These are phyloP conservation scores for Cephus pulcher DNA, from an alignment of 2,888 invertebrate genomes.

Conservation along the genomic window DNA sequence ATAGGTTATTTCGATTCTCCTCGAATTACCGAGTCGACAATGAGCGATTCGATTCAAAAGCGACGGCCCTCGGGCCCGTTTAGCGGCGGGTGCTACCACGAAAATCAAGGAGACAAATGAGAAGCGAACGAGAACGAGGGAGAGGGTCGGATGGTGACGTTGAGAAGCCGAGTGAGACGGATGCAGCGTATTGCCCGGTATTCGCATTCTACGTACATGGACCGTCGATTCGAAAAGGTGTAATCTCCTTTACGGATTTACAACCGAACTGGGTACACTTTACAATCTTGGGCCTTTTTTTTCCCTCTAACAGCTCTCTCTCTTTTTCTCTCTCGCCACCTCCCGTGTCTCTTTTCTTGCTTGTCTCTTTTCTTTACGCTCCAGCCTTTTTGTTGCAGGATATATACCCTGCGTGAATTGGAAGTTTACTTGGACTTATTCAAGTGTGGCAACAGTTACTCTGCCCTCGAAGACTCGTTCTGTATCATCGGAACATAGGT, in stretches of 20 bases:
- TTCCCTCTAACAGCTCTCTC: slow-evolving; percentile 3
- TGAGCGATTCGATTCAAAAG: slow-evolving; percentile 59
- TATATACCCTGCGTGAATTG: slow-evolving; percentile 23
- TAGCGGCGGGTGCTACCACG: slow-evolving; percentile 1
- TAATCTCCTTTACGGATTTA: slow-evolving; percentile 45
- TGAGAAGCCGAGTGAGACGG: background rate
- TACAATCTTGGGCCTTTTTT: background rate
- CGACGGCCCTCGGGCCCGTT: slow-evolving; percentile 17
- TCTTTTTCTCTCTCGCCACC: slow-evolving; percentile 11
- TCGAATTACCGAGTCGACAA: slow-evolving; percentile 63
- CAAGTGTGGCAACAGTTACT: slow-evolving; percentile 1
- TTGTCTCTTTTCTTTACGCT: slow-evolving; percentile 11
- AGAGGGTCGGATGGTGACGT: background rate
- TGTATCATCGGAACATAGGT: slow-evolving; percentile 1
- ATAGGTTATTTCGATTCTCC: slow-evolving; percentile 63
- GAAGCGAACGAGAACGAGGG: background rate
- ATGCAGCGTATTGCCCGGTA: background rate
- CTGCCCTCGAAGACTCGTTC: background rate
- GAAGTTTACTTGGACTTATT: slow-evolving; percentile 4
- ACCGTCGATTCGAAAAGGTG: slow-evolving; percentile 30
- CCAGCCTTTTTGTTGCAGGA: slow-evolving; percentile 15
- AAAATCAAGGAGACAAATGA: background rate
- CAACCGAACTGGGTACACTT: slow-evolving; percentile 5
- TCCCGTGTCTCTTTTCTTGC: slow-evolving; percentile 2
- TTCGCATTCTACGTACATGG: slow-evolving; percentile 2